Conservation (phyloP, 2,888 invertebrate genomes). For the Lysandra coridon region DNA sequence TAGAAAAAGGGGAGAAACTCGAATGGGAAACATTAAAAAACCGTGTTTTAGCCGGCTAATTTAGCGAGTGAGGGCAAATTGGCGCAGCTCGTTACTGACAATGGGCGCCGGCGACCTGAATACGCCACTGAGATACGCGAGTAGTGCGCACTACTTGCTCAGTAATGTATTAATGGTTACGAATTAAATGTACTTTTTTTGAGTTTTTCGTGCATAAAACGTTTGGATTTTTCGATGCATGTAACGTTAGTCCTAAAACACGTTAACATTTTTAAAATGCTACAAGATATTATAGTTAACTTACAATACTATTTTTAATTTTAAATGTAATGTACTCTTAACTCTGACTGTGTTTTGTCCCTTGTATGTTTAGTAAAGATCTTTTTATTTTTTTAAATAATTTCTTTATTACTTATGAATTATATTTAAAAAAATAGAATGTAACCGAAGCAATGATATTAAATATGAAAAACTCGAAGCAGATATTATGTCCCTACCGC, state of each 20-base stretch:
- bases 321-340: too few relatives aligned
- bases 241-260: background rate
- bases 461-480: too few relatives aligned
- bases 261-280: too few relatives aligned
- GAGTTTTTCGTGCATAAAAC: background rate
- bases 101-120: conserved; percentile 44
- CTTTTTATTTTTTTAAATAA: too few relatives aligned
- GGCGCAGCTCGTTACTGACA: conserved; percentile 39
- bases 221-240: background rate
- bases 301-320: too few relatives aligned
- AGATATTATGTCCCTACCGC: too few relatives aligned
- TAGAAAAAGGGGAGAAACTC: conserved; percentile 5
- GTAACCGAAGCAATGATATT: too few relatives aligned
- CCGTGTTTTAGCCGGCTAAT: conserved; percentile 24
- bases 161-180: conserved; percentile 10
- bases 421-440: too few relatives aligned
- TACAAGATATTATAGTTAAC: too few relatives aligned
- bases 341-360: too few relatives aligned
- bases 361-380: too few relatives aligned
- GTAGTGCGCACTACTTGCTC: conserved; percentile 3
- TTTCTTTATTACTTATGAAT: too few relatives aligned
- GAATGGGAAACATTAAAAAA: conserved; percentile 26
- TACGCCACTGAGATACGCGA: conserved; percentile 10
- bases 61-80: conserved; percentile 28
- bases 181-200: conserved; percentile 5